Base-by-base conservation (phyloP, 2,797 vertebrate genomes). In the Amniataba percoides region DNA sequence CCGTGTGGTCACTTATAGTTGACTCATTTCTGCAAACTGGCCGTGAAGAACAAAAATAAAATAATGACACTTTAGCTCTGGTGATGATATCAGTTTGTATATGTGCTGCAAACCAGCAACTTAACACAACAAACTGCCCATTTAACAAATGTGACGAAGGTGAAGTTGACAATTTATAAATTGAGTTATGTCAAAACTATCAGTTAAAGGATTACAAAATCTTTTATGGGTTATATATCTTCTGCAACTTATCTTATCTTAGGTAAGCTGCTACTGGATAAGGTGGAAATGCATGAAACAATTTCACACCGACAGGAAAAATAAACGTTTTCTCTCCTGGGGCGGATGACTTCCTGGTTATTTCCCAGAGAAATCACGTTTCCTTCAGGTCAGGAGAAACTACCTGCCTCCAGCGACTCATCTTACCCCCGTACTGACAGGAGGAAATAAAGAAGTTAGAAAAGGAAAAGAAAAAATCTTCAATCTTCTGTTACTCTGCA, bases 301-400 rank as follows among this genome's bases (percentile, higher is more conserved):
- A 48, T 53, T 13, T 45, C 16, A 10, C 18, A 51, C 48, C 4
- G 46, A 25, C 18, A 49, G 16, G 34, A 46, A 25, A 36, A 16
- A 58, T n/a, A n/a, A 71, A 67, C 46, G 40, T 67, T 75, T 71
- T 40, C 55, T 45, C 23, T 48, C 31, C 52, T 46, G 9, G 4
- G 12, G 49, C 27, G 34, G 18, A 9, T 48, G 58, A 56, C 5
- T 31, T 31, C 27, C 27, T 31, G 13, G 11, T 59, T 48, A 66
- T 62, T 66, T 40, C 14, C 11, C 12, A 8, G 27, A 68, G 39
- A 64, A 49, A 46, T 48, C n/a, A 5, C 25, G 21, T 42, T 18
- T 31, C 45, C 46, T 34, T 34, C 15, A 21, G 27, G 27, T 39
- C 27, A 14, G 31, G 46, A 55, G 36, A 73, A 4, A 36, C 18